These are phyloP conservation scores for Heteronetta atricapilla DNA, from an alignment of 2,113 vertebrate species.

Conservation along the genomic window DNA sequence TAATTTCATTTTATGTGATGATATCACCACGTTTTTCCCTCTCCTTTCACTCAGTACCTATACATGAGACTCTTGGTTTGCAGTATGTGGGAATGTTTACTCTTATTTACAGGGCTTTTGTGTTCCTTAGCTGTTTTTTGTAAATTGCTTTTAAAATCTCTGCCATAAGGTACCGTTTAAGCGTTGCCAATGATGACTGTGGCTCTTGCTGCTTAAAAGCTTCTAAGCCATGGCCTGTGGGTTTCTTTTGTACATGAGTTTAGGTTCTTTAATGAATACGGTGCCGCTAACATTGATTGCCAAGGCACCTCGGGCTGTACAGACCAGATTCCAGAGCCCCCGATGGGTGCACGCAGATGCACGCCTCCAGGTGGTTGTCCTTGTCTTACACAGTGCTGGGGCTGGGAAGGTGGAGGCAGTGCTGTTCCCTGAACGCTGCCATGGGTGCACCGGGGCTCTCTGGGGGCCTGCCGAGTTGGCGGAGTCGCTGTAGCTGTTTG, in stretches of 20 bases:
- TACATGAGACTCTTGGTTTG: background rate
- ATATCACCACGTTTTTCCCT: background rate
- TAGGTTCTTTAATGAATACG: background rate
- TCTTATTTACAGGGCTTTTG: background rate
- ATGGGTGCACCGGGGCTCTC: background rate
- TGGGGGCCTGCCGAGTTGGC: background rate
- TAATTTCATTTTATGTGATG: conserved; percentile 35
- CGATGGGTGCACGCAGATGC: background rate
- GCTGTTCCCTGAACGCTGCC: background rate
- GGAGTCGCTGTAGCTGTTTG: background rate
- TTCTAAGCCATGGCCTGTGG: background rate
- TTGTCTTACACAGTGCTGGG: background rate
- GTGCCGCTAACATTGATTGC: background rate
- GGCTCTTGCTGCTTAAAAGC: background rate
- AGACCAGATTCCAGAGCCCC: background rate
- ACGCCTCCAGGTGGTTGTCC: background rate
- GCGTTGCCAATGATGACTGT: background rate
- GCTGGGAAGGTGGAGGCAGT: background rate
- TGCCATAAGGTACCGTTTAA: background rate
- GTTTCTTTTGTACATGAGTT: background rate
- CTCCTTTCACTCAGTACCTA: background rate
- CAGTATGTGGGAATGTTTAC: background rate
- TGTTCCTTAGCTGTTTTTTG: background rate
- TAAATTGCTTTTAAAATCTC: conserved; percentile 18
- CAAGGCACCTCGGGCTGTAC: background rate